Conservation (phyloP, 2,797 vertebrate genomes). For the Taeniopygia guttata region DNA sequence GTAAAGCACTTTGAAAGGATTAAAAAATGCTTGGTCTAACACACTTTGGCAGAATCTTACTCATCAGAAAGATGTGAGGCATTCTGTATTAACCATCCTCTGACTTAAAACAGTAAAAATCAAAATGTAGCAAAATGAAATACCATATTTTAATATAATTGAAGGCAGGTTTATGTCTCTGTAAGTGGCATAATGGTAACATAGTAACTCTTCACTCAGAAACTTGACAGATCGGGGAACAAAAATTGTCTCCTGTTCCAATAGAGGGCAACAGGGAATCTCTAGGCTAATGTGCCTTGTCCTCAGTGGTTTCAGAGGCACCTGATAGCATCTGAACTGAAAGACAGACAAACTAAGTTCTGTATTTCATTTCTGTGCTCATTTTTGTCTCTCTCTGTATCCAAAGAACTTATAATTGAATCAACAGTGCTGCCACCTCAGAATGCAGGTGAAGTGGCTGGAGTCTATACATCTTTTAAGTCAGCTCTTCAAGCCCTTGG, state of each 20-base stretch:
- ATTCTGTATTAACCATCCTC: background rate
- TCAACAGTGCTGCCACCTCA: background rate
- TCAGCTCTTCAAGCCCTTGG: background rate
- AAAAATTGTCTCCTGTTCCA: background rate
- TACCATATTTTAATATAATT: background rate
- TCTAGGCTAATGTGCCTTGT: background rate
- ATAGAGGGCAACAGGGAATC: background rate
- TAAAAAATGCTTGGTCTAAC: background rate
- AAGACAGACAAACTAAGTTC: background rate
- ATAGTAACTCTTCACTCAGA: background rate
- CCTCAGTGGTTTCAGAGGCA: background rate
- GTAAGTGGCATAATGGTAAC: background rate
- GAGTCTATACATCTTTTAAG: background rate
- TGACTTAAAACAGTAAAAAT: conserved; percentile 22
- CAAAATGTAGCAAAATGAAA: conserved; percentile 1
- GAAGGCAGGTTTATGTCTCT: background rate
- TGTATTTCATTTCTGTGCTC: background rate
- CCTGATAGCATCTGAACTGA: background rate
- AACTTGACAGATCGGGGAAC: background rate
- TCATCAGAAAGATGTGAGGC: background rate
- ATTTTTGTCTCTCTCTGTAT: background rate
- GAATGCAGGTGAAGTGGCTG: background rate
- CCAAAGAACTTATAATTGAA: background rate
- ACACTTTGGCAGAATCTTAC: background rate
- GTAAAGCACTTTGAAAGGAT: background rate